Evolutionary conservation across 2,113 vertebrate species (phyloP), one percentile per base, ranked within the genome.

Genomic region (Hyaena hyaena): DNA sequence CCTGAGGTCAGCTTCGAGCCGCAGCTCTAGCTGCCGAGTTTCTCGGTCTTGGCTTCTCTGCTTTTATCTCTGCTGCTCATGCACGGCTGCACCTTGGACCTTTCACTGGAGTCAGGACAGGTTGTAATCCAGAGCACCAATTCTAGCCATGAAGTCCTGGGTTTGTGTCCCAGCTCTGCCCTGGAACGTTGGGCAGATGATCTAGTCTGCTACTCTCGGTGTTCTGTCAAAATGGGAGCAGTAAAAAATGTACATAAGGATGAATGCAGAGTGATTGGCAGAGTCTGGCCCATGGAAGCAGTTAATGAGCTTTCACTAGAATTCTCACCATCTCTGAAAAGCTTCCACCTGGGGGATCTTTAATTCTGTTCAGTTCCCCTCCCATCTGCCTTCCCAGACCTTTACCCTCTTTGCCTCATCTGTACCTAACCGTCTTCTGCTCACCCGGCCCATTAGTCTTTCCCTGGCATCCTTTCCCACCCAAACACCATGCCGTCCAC

Each of bases 391-490:
- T 21, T 45, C 31, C 69, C 71, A 48, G 19, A 39, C 7, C 7
- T 23, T n/a, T 4, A 19, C 23, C 50, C 26, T 16, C 19, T 21
- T 24, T 21, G 35, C 50, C 31, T 45, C n/a, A 1, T 55, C 48
- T 7, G 1, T 26, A 33, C 48, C 21, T 55, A 14, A 55, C 4
- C 28, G 7, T 1, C 39, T 23, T 55, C 69, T 10, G 1, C 17
- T 35, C 21, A 0, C 28, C 14, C 4, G 0, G 3, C 15, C 31
- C 10, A 1, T 21, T 4, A 15, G 39, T 28, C 68, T 1, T 14
- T 43, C 53, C 50, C 53, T 26, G 24, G 69, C 23, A 7, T 12
- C 55, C 45, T 14, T 10, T 69, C 88, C 79, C 19, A 19, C 61
- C 16, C 10, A 26, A 7, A 17, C 10, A 4, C 48, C 6, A 0